Evolutionary conservation across 2,797 vertebrate genomes (phyloP).

Genomic region (Rhinichthys osculus): DNA sequence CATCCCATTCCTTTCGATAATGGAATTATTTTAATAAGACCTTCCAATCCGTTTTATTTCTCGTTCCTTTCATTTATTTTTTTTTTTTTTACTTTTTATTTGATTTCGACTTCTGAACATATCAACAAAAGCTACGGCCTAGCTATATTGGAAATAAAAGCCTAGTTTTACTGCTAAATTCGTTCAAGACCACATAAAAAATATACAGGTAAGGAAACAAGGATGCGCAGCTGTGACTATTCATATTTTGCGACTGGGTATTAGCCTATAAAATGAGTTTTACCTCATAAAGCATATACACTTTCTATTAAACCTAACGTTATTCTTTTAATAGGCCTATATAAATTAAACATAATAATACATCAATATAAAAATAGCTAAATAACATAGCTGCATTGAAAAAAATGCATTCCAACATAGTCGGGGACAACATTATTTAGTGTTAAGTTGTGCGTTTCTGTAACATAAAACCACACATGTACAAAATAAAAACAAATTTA

Average conservation of each 20-base stretch:
- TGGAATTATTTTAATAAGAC: constrained; percentile 43
- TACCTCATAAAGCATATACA: neutral
- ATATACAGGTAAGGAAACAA: neutral
- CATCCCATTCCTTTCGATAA: constrained; percentile 42
- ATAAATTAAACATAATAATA: no score
- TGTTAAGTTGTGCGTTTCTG: neutral
- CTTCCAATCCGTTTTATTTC: constrained; percentile 15
- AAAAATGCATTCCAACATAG: neutral
- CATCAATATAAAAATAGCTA: neutral
- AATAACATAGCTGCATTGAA: neutral
- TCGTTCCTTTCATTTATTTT: neutral
- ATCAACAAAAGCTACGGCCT: neutral
- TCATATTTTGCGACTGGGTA: neutral
- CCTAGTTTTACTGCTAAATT: neutral
- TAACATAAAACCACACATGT: neutral
- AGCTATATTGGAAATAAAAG: neutral
- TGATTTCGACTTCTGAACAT: neutral
- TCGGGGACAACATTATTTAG: neutral
- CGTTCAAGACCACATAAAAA: neutral
- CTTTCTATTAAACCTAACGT: no score
- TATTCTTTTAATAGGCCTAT: no score
- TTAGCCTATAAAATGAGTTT: neutral
- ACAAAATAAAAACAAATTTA: neutral
- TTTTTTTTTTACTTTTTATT: neutral
- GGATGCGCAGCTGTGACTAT: neutral